Evolutionary conservation across 2,888 invertebrate genomes (phyloP).

Genomic region (Coelogynopora nodosa): DNA sequence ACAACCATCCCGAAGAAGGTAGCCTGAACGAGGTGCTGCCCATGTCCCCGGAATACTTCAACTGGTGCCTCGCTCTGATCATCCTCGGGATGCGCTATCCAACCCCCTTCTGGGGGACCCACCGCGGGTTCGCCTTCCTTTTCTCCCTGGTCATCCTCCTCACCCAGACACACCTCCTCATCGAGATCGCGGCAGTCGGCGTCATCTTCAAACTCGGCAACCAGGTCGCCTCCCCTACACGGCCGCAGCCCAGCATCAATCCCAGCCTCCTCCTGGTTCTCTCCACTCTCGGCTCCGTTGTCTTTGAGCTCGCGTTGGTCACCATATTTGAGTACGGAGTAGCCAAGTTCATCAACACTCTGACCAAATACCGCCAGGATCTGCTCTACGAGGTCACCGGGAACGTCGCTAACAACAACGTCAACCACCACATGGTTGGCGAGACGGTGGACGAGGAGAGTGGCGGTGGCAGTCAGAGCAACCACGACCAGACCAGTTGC

Average conservation of each 20-base stretch:
- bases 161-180: neutral
- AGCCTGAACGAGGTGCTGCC: neutral
- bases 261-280: neutral
- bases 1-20: neutral
- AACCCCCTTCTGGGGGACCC: neutral
- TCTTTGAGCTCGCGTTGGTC: neutral
- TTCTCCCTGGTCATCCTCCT: constrained; percentile 21
- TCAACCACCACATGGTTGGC: neutral
- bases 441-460: neutral
- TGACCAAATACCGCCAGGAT: neutral
- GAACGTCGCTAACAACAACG: neutral
- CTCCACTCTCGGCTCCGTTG: constrained; percentile 16
- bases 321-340: constrained; percentile 32
- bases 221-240: neutral
- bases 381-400: neutral
- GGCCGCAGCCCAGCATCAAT: neutral
- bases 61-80: neutral
- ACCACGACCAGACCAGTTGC: neutral
- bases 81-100: constrained; percentile 14
- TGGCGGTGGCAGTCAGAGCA: neutral
- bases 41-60: neutral
- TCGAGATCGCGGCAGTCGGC: neutral
- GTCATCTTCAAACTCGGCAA: constrained; percentile 1
- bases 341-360: constrained; percentile 4
- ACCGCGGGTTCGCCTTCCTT: constrained; percentile 23